Evolutionary conservation across 2,888 invertebrate genomes (phyloP), one percentile per base, ranked within the genome.

Genomic region (Philopedon plagiatum): DNA sequence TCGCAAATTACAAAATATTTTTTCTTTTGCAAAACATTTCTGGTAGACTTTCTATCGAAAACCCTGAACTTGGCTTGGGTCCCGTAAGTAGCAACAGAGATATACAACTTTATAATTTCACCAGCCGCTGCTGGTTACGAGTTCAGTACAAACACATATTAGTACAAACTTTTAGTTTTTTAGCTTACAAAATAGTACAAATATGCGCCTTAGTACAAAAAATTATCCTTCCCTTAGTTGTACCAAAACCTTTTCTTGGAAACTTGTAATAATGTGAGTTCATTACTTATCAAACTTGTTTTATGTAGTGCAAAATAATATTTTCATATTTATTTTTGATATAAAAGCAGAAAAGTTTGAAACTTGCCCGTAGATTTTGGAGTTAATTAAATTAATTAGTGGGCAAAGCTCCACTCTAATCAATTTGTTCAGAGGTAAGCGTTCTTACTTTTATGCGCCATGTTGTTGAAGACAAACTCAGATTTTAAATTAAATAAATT

Each of bases 241-340:
- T 37, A 19, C 21, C 21, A 58, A 60, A 44, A 23, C 44, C n/a
- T n/a, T 60, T 18, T 15, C 5, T 15, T 41, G 26, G 44, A 44
- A 21, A 41, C 60, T 60, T 60, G 60, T 60, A 60, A 44, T n/a
- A n/a, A n/a, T n/a, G n/a, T n/a, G n/a, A n/a, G n/a, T n/a, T n/a
- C n/a, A n/a, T n/a, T n/a, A 21, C 3, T 18, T n/a, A 58, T 9
- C 5, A 18, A 39, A n/a, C 44, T 37, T 26, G 4, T 29, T 39
- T 46, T 41, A 13, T 46, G 29, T 57, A 46, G 44, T 66, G 46
- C 41, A 66, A 60, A 57, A 44, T 66, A 46, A 32, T 49, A 51
- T 61, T 68, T 67, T 58, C 32, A 60, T 29, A 39, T 49, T 68
- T 68, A 68, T 68, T 68, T 61, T 68, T 68, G 61, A 61, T 68